A percentile compares a stretch with the other conserved stretches of the same genome.
Conservation (phyloP, 2,888 invertebrate genomes). For the Drosophila tanythrix region DNA sequence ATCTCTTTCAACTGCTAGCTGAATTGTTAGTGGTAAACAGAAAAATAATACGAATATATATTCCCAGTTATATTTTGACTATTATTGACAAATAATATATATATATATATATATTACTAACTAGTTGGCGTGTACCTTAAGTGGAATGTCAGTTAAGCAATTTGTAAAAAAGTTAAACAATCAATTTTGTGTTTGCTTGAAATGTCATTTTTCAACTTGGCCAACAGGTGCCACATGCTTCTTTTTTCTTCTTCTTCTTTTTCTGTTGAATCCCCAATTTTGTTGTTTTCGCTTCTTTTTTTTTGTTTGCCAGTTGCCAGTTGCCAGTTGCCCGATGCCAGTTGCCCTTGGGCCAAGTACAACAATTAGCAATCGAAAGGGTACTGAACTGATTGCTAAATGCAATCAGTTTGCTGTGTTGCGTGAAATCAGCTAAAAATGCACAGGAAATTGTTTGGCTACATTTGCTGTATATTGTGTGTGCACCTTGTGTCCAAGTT, state of each 20-base stretch:
- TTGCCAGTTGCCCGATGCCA: too few relatives aligned
- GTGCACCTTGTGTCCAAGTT: neutral
- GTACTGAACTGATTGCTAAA: constrained; percentile 2
- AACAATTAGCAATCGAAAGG: neutral
- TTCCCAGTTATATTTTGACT: neutral
- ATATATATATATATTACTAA: neutral
- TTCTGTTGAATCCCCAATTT: too few relatives aligned
- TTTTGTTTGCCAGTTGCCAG: too few relatives aligned
- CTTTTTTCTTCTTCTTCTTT: neutral
- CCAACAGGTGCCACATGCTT: neutral
- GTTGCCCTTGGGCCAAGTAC: too few relatives aligned
- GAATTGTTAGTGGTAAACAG: too few relatives aligned
- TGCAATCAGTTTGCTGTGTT: constrained; percentile 10
- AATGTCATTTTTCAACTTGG: neutral
- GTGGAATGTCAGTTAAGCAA: neutral
- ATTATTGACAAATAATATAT: neutral
- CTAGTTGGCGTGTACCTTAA: neutral
- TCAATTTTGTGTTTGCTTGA: neutral
- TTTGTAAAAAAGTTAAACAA: neutral
- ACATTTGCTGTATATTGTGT: neutral
- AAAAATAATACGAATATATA: neutral
- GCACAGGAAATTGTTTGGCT: constrained; percentile 7
- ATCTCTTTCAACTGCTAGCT: too few relatives aligned
- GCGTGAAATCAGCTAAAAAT: constrained; percentile 8
- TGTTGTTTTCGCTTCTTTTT: too few relatives aligned